Conservation (phyloP, 1,140 invertebrate genomes). For the Sarcophaga peregrina region DNA sequence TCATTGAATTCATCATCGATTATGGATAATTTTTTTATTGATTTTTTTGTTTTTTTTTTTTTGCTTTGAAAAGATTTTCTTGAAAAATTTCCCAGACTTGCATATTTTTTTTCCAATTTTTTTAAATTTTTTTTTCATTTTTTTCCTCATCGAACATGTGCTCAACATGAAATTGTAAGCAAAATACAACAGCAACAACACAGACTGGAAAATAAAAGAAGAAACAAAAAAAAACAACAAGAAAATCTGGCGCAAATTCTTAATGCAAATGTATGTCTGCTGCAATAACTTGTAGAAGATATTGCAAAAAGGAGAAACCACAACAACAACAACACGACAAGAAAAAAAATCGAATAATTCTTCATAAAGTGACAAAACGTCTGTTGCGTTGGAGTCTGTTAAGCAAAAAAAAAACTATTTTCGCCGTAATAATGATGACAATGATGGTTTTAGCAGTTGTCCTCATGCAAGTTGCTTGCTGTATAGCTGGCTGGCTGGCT, state of each 20-base stretch:
- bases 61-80: neutral
- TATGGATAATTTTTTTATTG: neutral
- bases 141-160: slow-evolving; percentile 23
- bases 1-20: neutral
- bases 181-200: neutral
- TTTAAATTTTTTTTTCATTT: no score
- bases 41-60: neutral
- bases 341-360: slow-evolving; percentile 22
- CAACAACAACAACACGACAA: neutral
- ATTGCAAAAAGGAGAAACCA: no score
- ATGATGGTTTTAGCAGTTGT: slow-evolving; percentile 1
- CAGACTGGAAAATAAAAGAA: neutral
- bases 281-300: neutral
- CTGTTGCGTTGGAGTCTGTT: slow-evolving; percentile 39
- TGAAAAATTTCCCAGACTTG: slow-evolving; percentile 27
- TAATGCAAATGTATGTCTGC: slow-evolving; percentile 16
- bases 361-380: slow-evolving; percentile 41
- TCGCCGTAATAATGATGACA: slow-evolving; percentile 24
- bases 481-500: neutral
- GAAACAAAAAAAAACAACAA: neutral
- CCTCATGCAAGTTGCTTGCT: neutral
- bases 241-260: neutral
- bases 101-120: neutral
- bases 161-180: slow-evolving; percentile 28
- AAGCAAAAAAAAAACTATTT: neutral